phyloP scores from a whole-genome alignment of 1,140 invertebrate genomes.

The Phocides pigmalion region DNA sequence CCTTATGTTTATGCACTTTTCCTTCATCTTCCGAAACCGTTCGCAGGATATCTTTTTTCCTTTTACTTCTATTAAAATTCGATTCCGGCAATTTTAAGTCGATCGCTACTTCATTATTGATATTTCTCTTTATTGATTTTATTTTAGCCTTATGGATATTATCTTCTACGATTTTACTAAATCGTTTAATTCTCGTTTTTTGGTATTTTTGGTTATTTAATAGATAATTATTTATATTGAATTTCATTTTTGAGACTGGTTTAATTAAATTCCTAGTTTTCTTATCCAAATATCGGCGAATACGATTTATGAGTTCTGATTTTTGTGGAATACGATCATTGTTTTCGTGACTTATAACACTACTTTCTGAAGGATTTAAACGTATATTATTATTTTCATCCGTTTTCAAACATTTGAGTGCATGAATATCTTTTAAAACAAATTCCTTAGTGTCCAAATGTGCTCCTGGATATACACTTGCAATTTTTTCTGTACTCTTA shows the following conservation, averaged over 20 bases:
- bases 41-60: slow-evolving; percentile 14
- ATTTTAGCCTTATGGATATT: slow-evolving; percentile 13
- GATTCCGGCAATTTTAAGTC: not conserved
- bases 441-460: slow-evolving; percentile 60
- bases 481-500: slow-evolving; percentile 50
- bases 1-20: slow-evolving; percentile 39
- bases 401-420: slow-evolving; percentile 22
- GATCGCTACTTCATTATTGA: slow-evolving; percentile 16
- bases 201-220: slow-evolving; percentile 38
- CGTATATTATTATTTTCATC: slow-evolving; percentile 11
- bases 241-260: slow-evolving; percentile 43
- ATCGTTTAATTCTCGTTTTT: slow-evolving; percentile 28
- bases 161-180: slow-evolving; percentile 11
- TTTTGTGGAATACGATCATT: slow-evolving; percentile 24
- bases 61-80: slow-evolving; percentile 26
- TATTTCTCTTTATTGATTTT: slow-evolving; percentile 24
- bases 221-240: slow-evolving; percentile 42
- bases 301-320: slow-evolving; percentile 63
- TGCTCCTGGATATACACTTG: slow-evolving; percentile 62
- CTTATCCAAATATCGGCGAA: slow-evolving; percentile 62
- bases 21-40: slow-evolving; percentile 31
- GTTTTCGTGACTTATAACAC: slow-evolving; percentile 6
- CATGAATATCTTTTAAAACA: slow-evolving; percentile 45
- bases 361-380: not conserved
- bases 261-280: slow-evolving; percentile 48